Base-by-base conservation (phyloP, 2,888 invertebrate species). In the Lamellibrachia satsuma region DNA sequence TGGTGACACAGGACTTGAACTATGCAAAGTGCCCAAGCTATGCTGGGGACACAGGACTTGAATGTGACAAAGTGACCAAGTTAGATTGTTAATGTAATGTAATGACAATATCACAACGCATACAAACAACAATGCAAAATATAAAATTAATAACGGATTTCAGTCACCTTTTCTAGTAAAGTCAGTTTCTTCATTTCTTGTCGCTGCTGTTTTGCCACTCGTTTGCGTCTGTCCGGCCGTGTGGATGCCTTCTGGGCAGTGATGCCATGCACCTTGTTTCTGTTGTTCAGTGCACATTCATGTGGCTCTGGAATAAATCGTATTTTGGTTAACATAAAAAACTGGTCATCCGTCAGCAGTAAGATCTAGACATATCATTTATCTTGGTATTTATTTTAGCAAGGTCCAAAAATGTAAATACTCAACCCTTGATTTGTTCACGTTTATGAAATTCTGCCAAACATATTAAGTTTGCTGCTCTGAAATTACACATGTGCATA, bases 91-190 rank as follows among this genome's bases (percentile, higher is more conserved):
- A 1, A 39, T 39, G 39, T 39, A 39, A 39, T 39, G 39, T 39
- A 39, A 39, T 39, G 39, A 39, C 39, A 39, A 39, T 39, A 39
- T 39, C 39, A 39, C 39, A 39, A 39, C 39, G 39, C 39, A 39
- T 39, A 39, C 39, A 39, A 39, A 39, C 39, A 39, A 39, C 39
- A 39, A 39, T 39, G 39, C 39, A 39, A 39, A 39, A 39, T 39
- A 39, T 39, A 39, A 39, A 39, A 39, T 39, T 39, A 39, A 22
- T 75, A 75, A 57, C 15, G 75, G 22, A 75, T 75, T 75, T n/a
- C 75, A 75, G 22, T 75, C 75, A 75, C 75, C 75, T 75, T 75
- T 75, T 75, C 75, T 22, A 75, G 75, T 75, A 75, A 75, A 75
- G 75, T 75, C 22, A 22, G 75, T 75, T 15, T 75, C 75, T 75